Evolutionary conservation across 92 coral and sea anemone genomes (phyloP), one percentile per base, ranked within the genome.

Genomic region (Montipora capitata): DNA sequence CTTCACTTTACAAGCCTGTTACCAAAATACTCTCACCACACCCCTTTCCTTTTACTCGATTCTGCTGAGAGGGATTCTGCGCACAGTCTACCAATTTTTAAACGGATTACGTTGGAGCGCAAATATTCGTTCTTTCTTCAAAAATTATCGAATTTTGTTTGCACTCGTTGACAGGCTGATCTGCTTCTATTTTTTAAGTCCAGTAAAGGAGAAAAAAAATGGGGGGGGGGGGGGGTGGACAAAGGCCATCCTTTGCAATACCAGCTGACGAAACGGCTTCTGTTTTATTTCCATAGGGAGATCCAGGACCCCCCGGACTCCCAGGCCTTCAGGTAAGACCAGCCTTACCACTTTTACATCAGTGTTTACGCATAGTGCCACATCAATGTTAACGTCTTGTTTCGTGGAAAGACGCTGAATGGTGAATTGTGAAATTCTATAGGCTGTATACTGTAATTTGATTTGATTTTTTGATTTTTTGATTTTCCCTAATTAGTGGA

Each of bases 271-370:
- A 8, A 51, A 3, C 13, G 52, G 13, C 2, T 72, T 27, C 11
- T 11, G 12, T 13, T 20, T 56, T 35, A 42, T 41, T 56, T 14
- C 4, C 59, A 13, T 57, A 76, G 81, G 81, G 81, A 56, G 66
- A 56, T 56, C 81, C 81, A 0, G 81, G 81, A 56, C 81, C 81
- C 5, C 81, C 49, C 3, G 81, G 81, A 35, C 72, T 48, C 2
- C 72, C 79, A 2, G 87, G 87, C 11, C 87, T 72, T 13, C 79
- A 57, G 87, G 87, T 83, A 83, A 10, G 70, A 44, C 10, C 8
- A 0, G 1, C 12, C 35, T 12, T 4, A 17, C 4, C 1, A 10
- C 2, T 54, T 9, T 54, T 0, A 56, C 62, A 3, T 56, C 62
- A 5, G 62, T 14, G 13, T 27, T 11, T 74, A 10, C 1, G 45